Conservation (phyloP, 1,140 invertebrate species). For the Bombus superbus region DNA sequence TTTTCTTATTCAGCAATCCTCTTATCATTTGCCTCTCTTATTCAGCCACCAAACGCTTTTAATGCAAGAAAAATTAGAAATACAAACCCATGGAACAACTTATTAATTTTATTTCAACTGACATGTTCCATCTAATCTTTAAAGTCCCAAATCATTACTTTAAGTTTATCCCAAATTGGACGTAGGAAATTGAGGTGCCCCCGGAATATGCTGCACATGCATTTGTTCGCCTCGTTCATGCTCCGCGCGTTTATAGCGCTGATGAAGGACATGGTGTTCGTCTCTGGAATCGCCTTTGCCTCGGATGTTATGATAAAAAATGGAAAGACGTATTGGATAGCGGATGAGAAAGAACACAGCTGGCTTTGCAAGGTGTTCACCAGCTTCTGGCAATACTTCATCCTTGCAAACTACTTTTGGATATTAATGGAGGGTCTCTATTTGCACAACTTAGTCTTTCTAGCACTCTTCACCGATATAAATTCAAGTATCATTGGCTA, state of each 20-base stretch:
- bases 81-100: not conserved
- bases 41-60: not conserved
- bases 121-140: not conserved
- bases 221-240: conserved; percentile 88
- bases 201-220: conserved; percentile 87
- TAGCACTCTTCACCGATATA: conserved; percentile 88
- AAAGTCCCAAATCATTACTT: conserved; percentile 49
- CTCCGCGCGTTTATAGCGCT: conserved; percentile 85
- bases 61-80: not conserved
- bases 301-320: conserved; percentile 77
- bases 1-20: not conserved
- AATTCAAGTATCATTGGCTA: conserved; percentile 87
- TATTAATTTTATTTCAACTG: not conserved
- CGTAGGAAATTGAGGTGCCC: conserved; percentile 87
- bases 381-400: conserved; percentile 88
- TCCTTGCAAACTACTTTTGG: conserved; percentile 91
- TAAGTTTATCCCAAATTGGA: conserved; percentile 69
- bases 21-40: no score
- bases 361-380: conserved; percentile 89
- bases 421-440: conserved; percentile 93
- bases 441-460: conserved; percentile 90
- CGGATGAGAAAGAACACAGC: conserved; percentile 80
- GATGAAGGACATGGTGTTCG: conserved; percentile 85
- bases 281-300: conserved; percentile 84
- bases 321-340: conserved; percentile 76